Percentiles rank a stretch among this genome's conserved stretches.
phyloP scores from a whole-genome alignment of 2,888 invertebrate genomes.

The Meandrusa payeni region DNA sequence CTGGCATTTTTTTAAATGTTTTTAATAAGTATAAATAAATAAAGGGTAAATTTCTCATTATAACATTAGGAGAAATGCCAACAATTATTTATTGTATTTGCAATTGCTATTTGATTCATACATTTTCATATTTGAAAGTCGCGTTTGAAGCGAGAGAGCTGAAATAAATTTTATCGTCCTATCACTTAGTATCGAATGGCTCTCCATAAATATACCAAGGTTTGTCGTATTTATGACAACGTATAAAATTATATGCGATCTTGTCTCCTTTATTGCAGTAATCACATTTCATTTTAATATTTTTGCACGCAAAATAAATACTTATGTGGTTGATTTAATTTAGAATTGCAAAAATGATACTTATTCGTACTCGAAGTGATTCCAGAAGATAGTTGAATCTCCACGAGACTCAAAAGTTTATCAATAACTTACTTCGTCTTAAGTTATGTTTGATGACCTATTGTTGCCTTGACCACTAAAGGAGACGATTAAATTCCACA shows the following conservation, averaged over 20 bases:
- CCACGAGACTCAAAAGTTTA: too few species aligned
- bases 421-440: too few species aligned
- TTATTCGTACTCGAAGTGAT: too few species aligned
- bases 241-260: conserved; percentile 40
- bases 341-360: too few species aligned
- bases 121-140: conserved; percentile 36
- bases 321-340: not conserved
- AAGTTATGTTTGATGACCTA: too few species aligned
- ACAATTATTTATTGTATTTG: conserved; percentile 1
- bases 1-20: too few species aligned
- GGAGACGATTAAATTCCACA: too few species aligned
- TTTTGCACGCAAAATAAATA: conserved; percentile 1
- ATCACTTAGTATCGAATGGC: conserved; percentile 71
- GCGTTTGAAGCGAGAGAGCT: conserved; percentile 39
- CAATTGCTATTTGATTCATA: conserved; percentile 32
- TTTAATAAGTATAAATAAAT: too few species aligned
- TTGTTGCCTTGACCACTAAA: too few species aligned
- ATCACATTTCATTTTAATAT: conserved; percentile 36
- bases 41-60: too few species aligned
- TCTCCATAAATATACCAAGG: conserved; percentile 63
- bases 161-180: conserved; percentile 60
- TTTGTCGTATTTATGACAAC: conserved; percentile 70
- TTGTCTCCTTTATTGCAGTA: conserved; percentile 34
- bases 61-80: not conserved
- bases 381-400: too few species aligned